Evolutionary conservation across 2,888 invertebrate species (phyloP).

Genomic region (Himalopsyche anomala): DNA sequence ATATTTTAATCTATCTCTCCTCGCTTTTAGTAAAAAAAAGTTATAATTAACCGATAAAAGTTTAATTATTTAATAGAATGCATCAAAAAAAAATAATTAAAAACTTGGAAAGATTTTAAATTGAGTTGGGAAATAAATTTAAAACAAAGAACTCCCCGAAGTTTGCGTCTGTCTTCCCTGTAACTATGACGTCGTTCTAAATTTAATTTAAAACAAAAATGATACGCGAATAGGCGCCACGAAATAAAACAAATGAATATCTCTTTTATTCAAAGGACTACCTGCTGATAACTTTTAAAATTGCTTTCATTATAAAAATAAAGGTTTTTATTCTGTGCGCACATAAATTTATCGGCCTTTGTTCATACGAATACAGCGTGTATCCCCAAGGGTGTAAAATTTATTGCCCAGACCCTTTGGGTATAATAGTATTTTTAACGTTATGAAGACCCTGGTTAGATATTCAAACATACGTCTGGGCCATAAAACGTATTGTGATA

Average conservation of each 20-base stretch:
- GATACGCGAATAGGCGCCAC: neutral
- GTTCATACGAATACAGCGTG: neutral
- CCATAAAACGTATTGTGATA: constrained; percentile 9
- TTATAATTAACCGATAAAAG: too few species aligned
- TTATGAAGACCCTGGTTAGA: neutral
- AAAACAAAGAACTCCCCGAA: too few species aligned
- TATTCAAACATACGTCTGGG: constrained; percentile 4
- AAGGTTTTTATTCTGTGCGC: neutral
- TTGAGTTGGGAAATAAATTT: too few species aligned
- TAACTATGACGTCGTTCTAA: too few species aligned
- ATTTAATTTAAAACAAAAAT: too few species aligned
- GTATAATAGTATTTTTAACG: neutral
- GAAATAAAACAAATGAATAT: neutral
- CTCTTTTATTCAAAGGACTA: constrained; percentile 11
- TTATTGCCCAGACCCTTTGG: neutral
- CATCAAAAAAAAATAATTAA: too few species aligned
- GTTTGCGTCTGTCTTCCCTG: too few species aligned
- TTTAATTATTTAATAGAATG: too few species aligned
- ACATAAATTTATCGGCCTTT: constrained; percentile 16
- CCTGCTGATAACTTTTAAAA: constrained; percentile 22
- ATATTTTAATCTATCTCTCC: too few species aligned
- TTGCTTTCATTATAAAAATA: constrained; percentile 1
- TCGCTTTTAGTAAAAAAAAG: too few species aligned
- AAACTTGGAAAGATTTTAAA: too few species aligned
- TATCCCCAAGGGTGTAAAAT: constrained; percentile 23